A percentile compares a stretch with the other conserved stretches of the same genome.
These are phyloP conservation scores for Labeo calbasu DNA, from an alignment of 2,797 vertebrate genomes.

Conservation along the genomic window DNA sequence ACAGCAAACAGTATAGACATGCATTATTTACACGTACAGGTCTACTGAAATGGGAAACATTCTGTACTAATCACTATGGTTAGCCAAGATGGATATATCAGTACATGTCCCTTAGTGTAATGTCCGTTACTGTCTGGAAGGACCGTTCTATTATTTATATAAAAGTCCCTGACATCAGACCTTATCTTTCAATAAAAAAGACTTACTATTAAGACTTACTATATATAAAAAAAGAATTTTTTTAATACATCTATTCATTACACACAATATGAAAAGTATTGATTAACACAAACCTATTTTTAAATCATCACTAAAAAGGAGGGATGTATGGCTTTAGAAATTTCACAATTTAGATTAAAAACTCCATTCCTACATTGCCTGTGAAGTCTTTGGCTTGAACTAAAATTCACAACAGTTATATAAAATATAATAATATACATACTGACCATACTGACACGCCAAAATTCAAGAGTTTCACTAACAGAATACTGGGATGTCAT, in stretches of 20 bases:
- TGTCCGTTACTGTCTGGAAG: not conserved
- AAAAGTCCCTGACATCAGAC: not conserved
- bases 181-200: not conserved
- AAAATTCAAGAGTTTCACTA: not conserved
- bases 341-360: constrained; percentile 5
- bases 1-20: not conserved
- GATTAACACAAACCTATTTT: constrained; percentile 2
- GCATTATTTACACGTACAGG: not conserved
- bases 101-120: constrained; percentile 11
- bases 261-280: not conserved
- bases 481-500: not conserved
- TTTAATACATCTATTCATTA: not conserved
- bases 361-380: constrained; percentile 13
- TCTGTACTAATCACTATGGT: not conserved
- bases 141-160: not conserved
- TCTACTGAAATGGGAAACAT: not conserved
- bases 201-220: too few relatives aligned
- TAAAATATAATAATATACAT: constrained; percentile 30
- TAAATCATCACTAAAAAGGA: not conserved
- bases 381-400: not conserved
- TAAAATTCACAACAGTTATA: constrained; percentile 18
- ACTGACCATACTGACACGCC: not conserved
- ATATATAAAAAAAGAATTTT: not conserved
- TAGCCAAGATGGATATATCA: not conserved
- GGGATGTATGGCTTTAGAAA: not conserved